phyloP scores from a whole-genome alignment of 1,140 invertebrate genomes.

The Plodia interpunctella region DNA sequence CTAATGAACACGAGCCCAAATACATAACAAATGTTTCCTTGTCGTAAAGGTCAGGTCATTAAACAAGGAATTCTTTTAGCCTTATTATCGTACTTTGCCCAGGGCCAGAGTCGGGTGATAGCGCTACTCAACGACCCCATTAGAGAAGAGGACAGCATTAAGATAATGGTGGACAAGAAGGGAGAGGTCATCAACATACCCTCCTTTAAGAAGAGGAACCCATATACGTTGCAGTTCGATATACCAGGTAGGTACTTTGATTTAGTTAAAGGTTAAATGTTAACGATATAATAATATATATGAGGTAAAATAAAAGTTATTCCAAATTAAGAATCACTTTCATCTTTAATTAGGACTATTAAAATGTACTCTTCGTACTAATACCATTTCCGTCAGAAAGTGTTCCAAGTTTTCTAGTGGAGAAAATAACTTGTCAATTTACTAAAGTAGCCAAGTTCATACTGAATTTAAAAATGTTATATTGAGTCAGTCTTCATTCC shows the following conservation, averaged over 20 bases:
- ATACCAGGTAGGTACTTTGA: conserved; percentile 79
- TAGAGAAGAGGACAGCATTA: conserved; percentile 83
- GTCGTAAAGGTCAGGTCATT: conserved; percentile 4
- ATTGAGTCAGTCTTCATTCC: too few relatives aligned
- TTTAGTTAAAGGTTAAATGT: background rate
- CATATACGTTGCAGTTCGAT: conserved; percentile 87
- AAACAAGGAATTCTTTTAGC: conserved; percentile 12
- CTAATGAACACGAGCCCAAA: background rate
- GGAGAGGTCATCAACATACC: conserved; percentile 86
- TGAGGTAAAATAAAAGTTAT: too few relatives aligned
- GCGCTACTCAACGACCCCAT: conserved; percentile 87
- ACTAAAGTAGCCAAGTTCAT: too few relatives aligned
- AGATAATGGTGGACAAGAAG: conserved; percentile 86
- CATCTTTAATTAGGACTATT: too few relatives aligned
- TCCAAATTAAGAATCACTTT: too few relatives aligned
- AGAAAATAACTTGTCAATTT: too few relatives aligned
- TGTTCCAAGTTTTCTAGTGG: too few relatives aligned
- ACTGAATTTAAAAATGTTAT: too few relatives aligned
- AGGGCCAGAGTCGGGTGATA: conserved; percentile 90
- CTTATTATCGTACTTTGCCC: conserved; percentile 21
- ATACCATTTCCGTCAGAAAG: too few relatives aligned
- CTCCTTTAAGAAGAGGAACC: conserved; percentile 86
- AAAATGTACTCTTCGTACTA: too few relatives aligned
- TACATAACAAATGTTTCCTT: background rate
- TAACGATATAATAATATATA: too few relatives aligned